Base-by-base conservation (phyloP, 2,797 vertebrate species). In the Moxostoma hubbsi region DNA sequence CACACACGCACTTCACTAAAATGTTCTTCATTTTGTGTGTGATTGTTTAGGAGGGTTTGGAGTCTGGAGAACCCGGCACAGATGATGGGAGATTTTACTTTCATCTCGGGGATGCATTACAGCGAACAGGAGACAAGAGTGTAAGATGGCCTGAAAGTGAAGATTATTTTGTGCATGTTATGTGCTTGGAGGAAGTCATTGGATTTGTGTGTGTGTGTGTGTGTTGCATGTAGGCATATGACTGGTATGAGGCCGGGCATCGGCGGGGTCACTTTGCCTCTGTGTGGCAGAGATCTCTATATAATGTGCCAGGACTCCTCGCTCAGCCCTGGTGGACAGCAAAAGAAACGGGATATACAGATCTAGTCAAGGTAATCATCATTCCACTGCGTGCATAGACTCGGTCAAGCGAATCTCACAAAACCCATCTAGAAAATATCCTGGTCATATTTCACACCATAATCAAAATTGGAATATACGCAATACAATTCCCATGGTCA, bases 31-130 rank as follows among this genome's bases (percentile, higher is more conserved):
- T 49, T 45, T 47, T 71, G 10, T 69, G 15, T n/a, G 12, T 62
- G 6, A 36, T 16, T 74, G 72, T 78, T 50, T 83, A 99, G 98
- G 97, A 96, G 85, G 98, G 98, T 59, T 88, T 99, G 68, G 93
- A 97, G 87, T 95, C 97, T 0, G 95, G 93, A 0, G 94, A 95
- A 5, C 96, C 96, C 0, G 98, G 98, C 43, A 99, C 97, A 0
- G 94, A 99, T 16, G 97, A 99, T 46, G 98, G 98, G 0, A 92
- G 98, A 0, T 99, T 99, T 87, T 99, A 98, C 83, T 99, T 99
- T 92, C 98, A 99, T 88, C 93, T 99, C 47, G 98, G 98, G 1
- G 98, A 99, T 12, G 97, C 97, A 0, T 90, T 99, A 89, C 98
- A 99, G 88, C 91, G 98, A 75, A 91, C 95, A 9, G 97, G 98